phyloP scores from a whole-genome alignment of 2,888 invertebrate species.

The Danaus chrysippus region DNA sequence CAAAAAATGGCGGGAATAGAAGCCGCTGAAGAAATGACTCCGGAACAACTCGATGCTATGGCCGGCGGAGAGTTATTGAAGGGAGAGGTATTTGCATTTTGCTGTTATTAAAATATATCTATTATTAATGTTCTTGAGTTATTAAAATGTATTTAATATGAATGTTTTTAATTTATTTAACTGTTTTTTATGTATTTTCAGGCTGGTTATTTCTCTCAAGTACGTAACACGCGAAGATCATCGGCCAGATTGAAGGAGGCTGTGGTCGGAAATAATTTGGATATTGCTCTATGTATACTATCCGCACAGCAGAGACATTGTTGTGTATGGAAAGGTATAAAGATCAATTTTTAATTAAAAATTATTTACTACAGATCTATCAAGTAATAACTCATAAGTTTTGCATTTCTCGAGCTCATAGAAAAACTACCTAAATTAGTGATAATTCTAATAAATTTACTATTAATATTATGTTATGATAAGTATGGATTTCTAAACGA shows the following conservation, averaged over 20 bases:
- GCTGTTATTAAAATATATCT: not conserved
- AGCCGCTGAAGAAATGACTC: conserved; percentile 96
- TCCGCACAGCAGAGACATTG: conserved; percentile 98
- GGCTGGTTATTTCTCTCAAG: conserved; percentile 98
- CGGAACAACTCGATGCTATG: conserved; percentile 97
- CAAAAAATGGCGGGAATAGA: conserved; percentile 99
- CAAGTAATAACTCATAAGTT: not conserved
- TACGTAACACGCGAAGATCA: conserved; percentile 97
- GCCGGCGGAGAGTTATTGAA: conserved; percentile 97
- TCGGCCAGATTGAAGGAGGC: conserved; percentile 97
- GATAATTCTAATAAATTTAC: too few relatives aligned
- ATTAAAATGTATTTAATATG: not conserved
- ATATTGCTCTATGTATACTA: conserved; percentile 93
- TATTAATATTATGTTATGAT: too few relatives aligned
- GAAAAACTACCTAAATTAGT: too few relatives aligned
- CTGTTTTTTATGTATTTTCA: conserved; percentile 54
- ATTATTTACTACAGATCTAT: not conserved
- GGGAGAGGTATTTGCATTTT: conserved; percentile 92
- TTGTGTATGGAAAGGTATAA: conserved; percentile 86
- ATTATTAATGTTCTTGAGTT: not conserved
- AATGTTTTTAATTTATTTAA: conserved; percentile 2
- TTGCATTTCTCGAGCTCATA: not conserved
- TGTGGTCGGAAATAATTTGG: conserved; percentile 94
- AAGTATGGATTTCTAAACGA: not conserved
- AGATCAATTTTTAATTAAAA: not conserved